Evolutionary conservation across 2,888 invertebrate genomes (phyloP).

Genomic region (Acronicta alni): DNA sequence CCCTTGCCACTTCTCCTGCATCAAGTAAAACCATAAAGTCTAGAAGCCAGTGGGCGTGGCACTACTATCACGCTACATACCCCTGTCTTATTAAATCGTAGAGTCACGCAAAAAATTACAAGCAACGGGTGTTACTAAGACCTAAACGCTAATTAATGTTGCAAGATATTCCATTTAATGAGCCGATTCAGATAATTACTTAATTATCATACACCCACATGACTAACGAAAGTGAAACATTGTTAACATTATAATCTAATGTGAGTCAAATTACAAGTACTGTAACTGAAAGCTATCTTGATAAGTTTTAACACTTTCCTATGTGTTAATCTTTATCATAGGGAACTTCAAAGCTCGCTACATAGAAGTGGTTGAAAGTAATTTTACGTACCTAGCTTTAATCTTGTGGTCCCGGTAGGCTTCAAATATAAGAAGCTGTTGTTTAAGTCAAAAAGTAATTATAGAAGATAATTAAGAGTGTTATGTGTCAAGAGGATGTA

Average conservation of each 20-base stretch:
- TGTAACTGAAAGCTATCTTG: background rate
- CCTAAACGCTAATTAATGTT: constrained; percentile 48
- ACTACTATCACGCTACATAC: constrained; percentile 47
- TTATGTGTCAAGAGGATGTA: background rate
- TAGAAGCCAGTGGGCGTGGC: constrained; percentile 23
- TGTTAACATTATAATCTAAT: constrained; percentile 7
- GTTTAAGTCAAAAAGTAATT: constrained; percentile 5
- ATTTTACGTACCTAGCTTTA: background rate
- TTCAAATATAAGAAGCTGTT: background rate
- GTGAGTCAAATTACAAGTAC: background rate
- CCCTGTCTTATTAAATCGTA: constrained; percentile 34
- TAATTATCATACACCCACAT: constrained; percentile 31
- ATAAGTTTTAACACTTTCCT: background rate
- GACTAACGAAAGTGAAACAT: constrained; percentile 32
- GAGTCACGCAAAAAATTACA: constrained; percentile 40
- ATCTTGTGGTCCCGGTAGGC: background rate
- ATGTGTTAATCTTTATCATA: no score
- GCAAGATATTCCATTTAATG: constrained; percentile 38
- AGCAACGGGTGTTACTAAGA: constrained; percentile 39
- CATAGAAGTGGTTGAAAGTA: no score
- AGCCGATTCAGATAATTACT: constrained; percentile 40
- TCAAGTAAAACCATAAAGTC: constrained; percentile 12
- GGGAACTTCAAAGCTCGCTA: no score
- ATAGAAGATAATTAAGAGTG: background rate
- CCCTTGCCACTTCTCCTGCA: constrained; percentile 2